phyloP scores from a whole-genome alignment of 2,797 vertebrate genomes.

The Pipistrellus pygmaeus region DNA sequence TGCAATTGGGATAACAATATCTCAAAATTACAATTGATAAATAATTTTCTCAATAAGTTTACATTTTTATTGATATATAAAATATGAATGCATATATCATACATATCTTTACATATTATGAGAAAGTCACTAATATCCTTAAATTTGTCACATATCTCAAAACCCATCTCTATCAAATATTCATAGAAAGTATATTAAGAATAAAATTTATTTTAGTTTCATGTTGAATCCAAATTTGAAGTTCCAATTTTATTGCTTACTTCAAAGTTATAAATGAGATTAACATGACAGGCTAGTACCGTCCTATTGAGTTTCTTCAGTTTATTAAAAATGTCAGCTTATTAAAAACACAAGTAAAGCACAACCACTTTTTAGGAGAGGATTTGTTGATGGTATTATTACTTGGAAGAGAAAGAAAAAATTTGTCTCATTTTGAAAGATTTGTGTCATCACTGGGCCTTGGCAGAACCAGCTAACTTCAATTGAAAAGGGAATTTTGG shows the following conservation, averaged over 20 bases:
- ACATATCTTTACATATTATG: constrained; percentile 29
- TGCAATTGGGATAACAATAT: constrained; percentile 11
- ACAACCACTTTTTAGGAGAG: constrained; percentile 33
- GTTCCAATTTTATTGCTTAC: constrained; percentile 57
- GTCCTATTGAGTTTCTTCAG: constrained; percentile 7
- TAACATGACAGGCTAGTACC: constrained; percentile 6
- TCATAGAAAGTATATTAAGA: constrained; percentile 14
- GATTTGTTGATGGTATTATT: constrained; percentile 41
- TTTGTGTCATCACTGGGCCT: constrained; percentile 47
- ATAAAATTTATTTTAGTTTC: constrained; percentile 63
- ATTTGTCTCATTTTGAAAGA: constrained; percentile 51
- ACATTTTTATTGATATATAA: background rate
- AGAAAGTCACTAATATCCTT: constrained; percentile 18
- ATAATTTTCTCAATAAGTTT: constrained; percentile 35
- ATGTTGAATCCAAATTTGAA: constrained; percentile 65
- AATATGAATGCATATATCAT: background rate
- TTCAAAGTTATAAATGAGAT: constrained; percentile 63
- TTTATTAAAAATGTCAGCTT: constrained; percentile 67
- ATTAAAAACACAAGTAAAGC: constrained; percentile 19
- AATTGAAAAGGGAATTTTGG: constrained; percentile 56
- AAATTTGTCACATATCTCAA: background rate
- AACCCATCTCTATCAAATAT: background rate
- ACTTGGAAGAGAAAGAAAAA: background rate
- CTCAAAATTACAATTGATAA: constrained; percentile 49
- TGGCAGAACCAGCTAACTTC: constrained; percentile 43